A percentile compares a stretch with the other conserved stretches of the same genome.
These are phyloP conservation scores for Drosophila watanabei DNA, from an alignment of 1,140 invertebrate species.

Conservation along the genomic window DNA sequence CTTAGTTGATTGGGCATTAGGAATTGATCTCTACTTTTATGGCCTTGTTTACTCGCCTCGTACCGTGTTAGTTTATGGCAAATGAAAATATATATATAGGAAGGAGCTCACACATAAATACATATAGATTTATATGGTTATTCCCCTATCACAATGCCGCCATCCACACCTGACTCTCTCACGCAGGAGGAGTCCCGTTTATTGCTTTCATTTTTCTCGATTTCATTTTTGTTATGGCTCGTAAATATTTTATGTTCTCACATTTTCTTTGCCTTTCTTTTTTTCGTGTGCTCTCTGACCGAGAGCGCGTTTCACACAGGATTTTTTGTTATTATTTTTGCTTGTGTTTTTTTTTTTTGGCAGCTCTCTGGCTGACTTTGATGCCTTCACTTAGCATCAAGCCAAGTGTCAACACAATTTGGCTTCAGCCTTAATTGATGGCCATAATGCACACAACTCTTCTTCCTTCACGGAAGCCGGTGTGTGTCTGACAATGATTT, in stretches of 20 bases:
- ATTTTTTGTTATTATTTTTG: neutral
- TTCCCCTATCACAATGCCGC: constrained; percentile 47
- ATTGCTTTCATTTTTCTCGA: constrained; percentile 79
- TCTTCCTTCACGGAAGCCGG: neutral
- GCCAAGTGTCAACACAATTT: constrained; percentile 79
- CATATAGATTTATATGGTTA: constrained; percentile 58
- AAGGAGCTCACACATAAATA: constrained; percentile 23
- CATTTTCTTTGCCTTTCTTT: constrained; percentile 31
- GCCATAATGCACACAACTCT: constrained; percentile 67
- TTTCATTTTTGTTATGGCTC: constrained; percentile 74
- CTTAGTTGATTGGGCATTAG: constrained; percentile 80
- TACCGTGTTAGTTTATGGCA: constrained; percentile 71
- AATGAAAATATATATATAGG: constrained; percentile 34
- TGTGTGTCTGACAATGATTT: constrained; percentile 72
- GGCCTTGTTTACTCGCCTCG: constrained; percentile 65
- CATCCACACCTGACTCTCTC: constrained; percentile 43
- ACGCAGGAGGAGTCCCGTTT: constrained; percentile 45
- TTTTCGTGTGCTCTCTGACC: neutral
- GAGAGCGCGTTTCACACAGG: neutral
- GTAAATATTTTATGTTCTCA: constrained; percentile 80
- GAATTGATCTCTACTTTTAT: constrained; percentile 80
- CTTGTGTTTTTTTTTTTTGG: neutral
- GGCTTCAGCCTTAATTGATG: constrained; percentile 71
- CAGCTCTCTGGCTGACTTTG: constrained; percentile 43
- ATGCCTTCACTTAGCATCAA: constrained; percentile 72